Percentiles rank a stretch among this genome's conserved stretches.
These are phyloP conservation scores for Scaptomyza montana DNA, from an alignment of 1,140 invertebrate species.

Conservation along the genomic window DNA sequence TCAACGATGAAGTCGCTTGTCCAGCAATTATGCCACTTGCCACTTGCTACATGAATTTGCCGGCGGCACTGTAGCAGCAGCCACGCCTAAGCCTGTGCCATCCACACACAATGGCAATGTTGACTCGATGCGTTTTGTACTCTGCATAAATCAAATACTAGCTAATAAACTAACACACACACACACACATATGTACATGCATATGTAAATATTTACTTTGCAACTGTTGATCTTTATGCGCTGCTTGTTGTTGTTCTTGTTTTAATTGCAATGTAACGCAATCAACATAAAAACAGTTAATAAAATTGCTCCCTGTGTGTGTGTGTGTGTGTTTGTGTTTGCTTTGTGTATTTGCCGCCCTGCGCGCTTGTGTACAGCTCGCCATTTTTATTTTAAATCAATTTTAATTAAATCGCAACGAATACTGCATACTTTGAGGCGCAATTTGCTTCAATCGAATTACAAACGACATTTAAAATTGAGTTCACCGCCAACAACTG, in stretches of 20 bases:
- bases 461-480: constrained; percentile 60
- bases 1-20: constrained; percentile 20
- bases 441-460: constrained; percentile 71
- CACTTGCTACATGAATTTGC: constrained; percentile 3
- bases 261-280: constrained; percentile 54
- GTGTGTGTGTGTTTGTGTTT: constrained; percentile 1
- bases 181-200: background rate
- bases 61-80: constrained; percentile 1
- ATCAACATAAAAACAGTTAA: constrained; percentile 79
- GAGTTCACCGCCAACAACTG: constrained; percentile 29
- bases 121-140: constrained; percentile 22
- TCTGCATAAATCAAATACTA: constrained; percentile 71
- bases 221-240: constrained; percentile 45
- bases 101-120: constrained; percentile 15
- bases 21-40: constrained; percentile 54
- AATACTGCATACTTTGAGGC: constrained; percentile 66
- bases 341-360: constrained; percentile 6
- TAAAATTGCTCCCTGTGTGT: constrained; percentile 35
- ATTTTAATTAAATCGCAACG: constrained; percentile 68
- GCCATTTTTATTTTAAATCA: constrained; percentile 16
- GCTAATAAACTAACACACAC: constrained; percentile 49
- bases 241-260: background rate
- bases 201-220: constrained; percentile 7
- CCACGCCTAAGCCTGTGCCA: constrained; percentile 7
- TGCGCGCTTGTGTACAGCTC: constrained; percentile 10